Evolutionary conservation across 2,797 vertebrate species (phyloP).

Genomic region (Falco berigora): DNA sequence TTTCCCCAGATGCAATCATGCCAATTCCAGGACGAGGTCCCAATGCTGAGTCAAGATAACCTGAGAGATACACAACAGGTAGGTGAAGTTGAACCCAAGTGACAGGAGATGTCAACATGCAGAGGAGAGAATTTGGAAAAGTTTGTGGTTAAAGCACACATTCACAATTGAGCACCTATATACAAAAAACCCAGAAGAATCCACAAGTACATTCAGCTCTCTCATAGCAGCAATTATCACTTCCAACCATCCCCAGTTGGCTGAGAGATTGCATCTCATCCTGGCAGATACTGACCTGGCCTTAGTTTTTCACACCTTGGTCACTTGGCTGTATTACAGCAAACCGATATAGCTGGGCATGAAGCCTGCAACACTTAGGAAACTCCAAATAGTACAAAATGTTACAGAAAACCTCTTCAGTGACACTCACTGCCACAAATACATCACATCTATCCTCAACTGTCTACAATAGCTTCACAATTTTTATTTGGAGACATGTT

Average conservation of each 20-base stretch:
- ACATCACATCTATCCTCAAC: conserved; percentile 19
- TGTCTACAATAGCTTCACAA: conserved; percentile 10
- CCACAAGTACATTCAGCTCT: conserved; percentile 5
- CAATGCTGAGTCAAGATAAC: background rate
- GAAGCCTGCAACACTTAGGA: conserved; percentile 56
- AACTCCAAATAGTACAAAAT: conserved; percentile 56
- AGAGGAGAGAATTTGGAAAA: background rate
- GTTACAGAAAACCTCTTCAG: conserved; percentile 41
- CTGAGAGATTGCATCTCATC: conserved; percentile 43
- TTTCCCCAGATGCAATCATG: background rate
- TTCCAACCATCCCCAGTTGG: conserved; percentile 43
- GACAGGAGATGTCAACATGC: background rate
- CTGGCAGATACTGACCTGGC: conserved; percentile 67
- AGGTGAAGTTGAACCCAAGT: background rate
- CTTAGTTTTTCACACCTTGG: conserved; percentile 65
- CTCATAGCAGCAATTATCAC: conserved; percentile 51
- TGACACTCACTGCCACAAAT: background rate
- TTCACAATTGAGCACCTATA: background rate
- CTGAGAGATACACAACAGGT: background rate
- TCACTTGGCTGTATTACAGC: conserved; percentile 61
- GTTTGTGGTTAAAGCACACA: background rate
- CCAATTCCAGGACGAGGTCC: background rate
- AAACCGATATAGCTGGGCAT: conserved; percentile 57
- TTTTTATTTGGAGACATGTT: conserved; percentile 16
- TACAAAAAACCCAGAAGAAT: background rate